Conservation (phyloP, 1,140 invertebrate genomes). For the Zaprionus ghesquierei region DNA sequence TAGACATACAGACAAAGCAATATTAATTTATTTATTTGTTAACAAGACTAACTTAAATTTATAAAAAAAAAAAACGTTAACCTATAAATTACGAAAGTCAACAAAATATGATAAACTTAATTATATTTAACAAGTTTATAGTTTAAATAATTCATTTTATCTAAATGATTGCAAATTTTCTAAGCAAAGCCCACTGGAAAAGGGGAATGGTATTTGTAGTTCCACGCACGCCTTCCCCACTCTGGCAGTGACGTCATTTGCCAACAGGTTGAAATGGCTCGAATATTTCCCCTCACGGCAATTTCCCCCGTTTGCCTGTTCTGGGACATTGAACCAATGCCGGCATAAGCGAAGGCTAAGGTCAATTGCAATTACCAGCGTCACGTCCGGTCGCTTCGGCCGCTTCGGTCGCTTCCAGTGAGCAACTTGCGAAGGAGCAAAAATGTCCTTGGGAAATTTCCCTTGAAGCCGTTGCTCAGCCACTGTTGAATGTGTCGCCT, state of each 20-base stretch:
- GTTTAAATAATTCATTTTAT: not conserved
- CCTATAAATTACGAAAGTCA: too few relatives aligned
- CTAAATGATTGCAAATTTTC: not conserved
- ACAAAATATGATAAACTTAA: too few relatives aligned
- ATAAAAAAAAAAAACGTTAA: too few relatives aligned
- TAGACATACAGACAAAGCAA: too few relatives aligned
- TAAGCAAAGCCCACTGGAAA: not conserved
- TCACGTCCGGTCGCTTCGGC: constrained; percentile 27
- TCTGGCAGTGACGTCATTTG: constrained; percentile 51
- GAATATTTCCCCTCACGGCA: constrained; percentile 15
- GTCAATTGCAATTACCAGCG: constrained; percentile 60
- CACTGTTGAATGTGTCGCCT: constrained; percentile 39
- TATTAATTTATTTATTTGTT: too few relatives aligned
- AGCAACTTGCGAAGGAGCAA: constrained; percentile 7
- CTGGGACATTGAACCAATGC: constrained; percentile 65
- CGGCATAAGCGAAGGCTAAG: constrained; percentile 73
- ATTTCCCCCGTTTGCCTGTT: constrained; percentile 4
- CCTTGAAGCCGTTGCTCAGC: not conserved
- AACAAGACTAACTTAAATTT: too few relatives aligned
- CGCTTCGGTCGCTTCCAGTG: constrained; percentile 55
- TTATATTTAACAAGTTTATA: too few relatives aligned
- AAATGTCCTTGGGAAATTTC: constrained; percentile 59
- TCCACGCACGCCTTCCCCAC: constrained; percentile 22
- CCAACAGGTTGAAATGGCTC: constrained; percentile 63
- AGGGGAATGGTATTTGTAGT: not conserved